These are phyloP conservation scores for Moxostoma hubbsi DNA, from an alignment of 2,797 vertebrate species.

Conservation along the genomic window DNA sequence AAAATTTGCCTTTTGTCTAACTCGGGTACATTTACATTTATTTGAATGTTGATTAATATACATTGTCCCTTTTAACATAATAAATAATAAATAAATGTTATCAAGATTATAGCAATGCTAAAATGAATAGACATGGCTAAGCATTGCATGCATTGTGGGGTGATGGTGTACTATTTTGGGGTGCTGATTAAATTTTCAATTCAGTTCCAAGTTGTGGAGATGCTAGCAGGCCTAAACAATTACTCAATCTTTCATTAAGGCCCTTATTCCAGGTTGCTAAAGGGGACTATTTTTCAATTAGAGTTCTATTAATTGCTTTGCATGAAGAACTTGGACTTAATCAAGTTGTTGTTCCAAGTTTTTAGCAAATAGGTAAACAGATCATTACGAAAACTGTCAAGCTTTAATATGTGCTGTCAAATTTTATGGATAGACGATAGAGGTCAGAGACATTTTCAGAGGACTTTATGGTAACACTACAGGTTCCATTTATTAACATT, in stretches of 20 bases:
- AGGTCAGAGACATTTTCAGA: no score
- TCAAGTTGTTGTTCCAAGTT: background rate
- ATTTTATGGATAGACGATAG: no score
- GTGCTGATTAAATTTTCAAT: no score
- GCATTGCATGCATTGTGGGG: no score
- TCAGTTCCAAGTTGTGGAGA: background rate
- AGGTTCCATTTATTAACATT: no score
- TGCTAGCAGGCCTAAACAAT: background rate
- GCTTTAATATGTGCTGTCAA: no score
- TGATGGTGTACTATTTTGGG: background rate
- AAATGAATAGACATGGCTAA: background rate
- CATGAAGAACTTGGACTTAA: constrained; percentile 1
- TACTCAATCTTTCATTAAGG: background rate
- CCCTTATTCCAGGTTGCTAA: background rate
- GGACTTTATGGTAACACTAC: no score
- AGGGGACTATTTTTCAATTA: constrained; percentile 7
- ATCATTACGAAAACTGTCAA: background rate
- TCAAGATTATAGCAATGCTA: background rate
- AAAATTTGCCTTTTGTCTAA: no score
- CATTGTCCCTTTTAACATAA: no score
- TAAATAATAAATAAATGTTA: background rate
- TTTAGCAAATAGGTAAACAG: background rate
- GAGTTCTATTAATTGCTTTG: background rate
- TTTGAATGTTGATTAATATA: background rate
- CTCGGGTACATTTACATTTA: no score